These are phyloP conservation scores for Venustoraphidia nigricollis DNA, from an alignment of 2,888 invertebrate species.

Conservation along the genomic window DNA sequence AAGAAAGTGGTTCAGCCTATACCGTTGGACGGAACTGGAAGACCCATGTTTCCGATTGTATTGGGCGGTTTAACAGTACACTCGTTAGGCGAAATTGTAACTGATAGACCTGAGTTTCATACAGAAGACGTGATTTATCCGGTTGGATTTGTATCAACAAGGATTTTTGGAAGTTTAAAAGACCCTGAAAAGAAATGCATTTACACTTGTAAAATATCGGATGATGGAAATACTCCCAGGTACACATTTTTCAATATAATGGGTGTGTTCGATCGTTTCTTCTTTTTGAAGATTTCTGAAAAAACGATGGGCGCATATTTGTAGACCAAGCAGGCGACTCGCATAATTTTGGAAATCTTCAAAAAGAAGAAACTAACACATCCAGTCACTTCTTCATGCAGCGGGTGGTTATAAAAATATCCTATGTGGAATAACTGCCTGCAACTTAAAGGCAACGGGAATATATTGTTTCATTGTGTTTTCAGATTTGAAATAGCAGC, in stretches of 20 bases:
- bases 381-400: no score
- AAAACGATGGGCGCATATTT: no score
- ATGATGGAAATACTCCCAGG: conserved; percentile 51
- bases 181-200: conserved; percentile 54
- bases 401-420: no score
- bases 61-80: conserved; percentile 55
- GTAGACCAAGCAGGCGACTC: no score
- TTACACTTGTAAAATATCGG: conserved; percentile 69
- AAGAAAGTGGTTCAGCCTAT: conserved; percentile 42
- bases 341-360: no score
- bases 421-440: no score
- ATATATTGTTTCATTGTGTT: conserved; percentile 6
- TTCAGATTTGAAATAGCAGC: conserved; percentile 61
- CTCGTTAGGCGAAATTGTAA: conserved; percentile 58
- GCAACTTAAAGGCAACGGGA: conserved; percentile 1
- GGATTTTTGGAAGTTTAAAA: conserved; percentile 55
- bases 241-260: conserved; percentile 19
- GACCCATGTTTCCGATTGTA: conserved; percentile 56
- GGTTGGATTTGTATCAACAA: conserved; percentile 60
- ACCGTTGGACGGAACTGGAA: conserved; percentile 45
- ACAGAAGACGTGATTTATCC: conserved; percentile 58
- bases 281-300: background rate
- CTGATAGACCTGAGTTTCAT: conserved; percentile 51
- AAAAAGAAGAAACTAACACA: no score
- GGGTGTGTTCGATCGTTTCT: background rate